phyloP scores from a whole-genome alignment of 2,113 vertebrate genomes.

The Pelobates fuscus region DNA sequence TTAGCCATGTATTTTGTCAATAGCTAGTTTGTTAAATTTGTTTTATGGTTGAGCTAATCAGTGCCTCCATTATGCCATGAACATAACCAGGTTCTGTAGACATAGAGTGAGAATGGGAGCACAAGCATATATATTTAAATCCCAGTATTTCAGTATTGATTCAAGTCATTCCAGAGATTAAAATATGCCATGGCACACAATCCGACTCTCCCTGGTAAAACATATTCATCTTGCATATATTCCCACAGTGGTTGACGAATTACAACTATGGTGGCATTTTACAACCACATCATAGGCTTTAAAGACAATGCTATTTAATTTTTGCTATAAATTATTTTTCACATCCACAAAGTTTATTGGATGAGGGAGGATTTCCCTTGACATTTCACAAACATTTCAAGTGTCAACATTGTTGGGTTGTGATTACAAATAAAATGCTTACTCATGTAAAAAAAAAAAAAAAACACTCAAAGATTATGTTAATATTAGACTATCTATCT shows the following conservation, averaged over 20 bases:
- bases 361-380: not conserved
- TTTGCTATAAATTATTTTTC: not conserved
- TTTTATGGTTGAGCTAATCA: not conserved
- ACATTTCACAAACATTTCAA: not conserved
- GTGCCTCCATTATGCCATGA: conserved; percentile 7
- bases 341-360: conserved; percentile 8
- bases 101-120: conserved; percentile 26
- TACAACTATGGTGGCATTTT: conserved; percentile 8
- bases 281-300: not conserved
- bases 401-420: not conserved
- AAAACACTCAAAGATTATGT: not conserved
- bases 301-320: conserved; percentile 12
- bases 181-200: conserved; percentile 18
- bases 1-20: not conserved
- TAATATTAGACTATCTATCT: too few relatives aligned
- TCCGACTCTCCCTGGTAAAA: not conserved
- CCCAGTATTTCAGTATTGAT: conserved; percentile 6
- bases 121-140: conserved; percentile 17
- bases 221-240: not conserved
- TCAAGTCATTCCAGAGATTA: conserved; percentile 7
- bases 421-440: conserved; percentile 23
- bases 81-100: conserved; percentile 9
- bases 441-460: conserved; percentile 26
- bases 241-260: not conserved
- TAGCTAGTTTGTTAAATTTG: not conserved